These are phyloP conservation scores for Holocentrus rufus DNA, from an alignment of 2,797 vertebrate species.

Conservation along the genomic window DNA sequence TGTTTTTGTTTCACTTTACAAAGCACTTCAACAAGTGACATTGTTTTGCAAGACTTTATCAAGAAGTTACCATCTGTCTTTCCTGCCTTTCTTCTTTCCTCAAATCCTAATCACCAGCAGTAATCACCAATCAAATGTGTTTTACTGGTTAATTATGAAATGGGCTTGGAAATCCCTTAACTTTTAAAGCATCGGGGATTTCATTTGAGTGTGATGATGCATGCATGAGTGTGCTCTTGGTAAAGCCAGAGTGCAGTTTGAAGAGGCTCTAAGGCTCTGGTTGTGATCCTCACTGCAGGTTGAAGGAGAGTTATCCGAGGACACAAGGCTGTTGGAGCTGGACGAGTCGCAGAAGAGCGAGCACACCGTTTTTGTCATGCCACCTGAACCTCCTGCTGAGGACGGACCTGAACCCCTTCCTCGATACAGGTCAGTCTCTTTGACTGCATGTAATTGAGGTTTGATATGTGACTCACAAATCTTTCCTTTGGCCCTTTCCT, in stretches of 20 bases:
- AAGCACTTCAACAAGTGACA: constrained; percentile 1
- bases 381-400: constrained; percentile 88
- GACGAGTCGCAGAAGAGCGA: constrained; percentile 98
- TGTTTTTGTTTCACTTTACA: background rate
- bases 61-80: constrained; percentile 10
- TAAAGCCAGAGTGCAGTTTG: background rate
- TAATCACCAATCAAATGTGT: constrained; percentile 8
- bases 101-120: constrained; percentile 15
- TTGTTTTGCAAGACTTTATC: background rate
- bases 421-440: constrained; percentile 85
- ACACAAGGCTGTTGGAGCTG: constrained; percentile 91
- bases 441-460: background rate
- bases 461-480: too few species aligned
- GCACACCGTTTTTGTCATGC: constrained; percentile 96
- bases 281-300: constrained; percentile 79
- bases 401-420: constrained; percentile 79
- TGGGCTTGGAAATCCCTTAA: background rate
- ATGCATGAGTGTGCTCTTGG: background rate
- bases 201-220: constrained; percentile 5
- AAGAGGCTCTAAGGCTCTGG: background rate
- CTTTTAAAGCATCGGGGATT: constrained; percentile 8
- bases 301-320: constrained; percentile 90
- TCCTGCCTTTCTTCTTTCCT: constrained; percentile 51
- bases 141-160: constrained; percentile 12
- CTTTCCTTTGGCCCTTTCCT: too few species aligned